Evolutionary conservation across 2,113 vertebrate genomes (phyloP).

Genomic region (Dicerorhinus sumatrensis): DNA sequence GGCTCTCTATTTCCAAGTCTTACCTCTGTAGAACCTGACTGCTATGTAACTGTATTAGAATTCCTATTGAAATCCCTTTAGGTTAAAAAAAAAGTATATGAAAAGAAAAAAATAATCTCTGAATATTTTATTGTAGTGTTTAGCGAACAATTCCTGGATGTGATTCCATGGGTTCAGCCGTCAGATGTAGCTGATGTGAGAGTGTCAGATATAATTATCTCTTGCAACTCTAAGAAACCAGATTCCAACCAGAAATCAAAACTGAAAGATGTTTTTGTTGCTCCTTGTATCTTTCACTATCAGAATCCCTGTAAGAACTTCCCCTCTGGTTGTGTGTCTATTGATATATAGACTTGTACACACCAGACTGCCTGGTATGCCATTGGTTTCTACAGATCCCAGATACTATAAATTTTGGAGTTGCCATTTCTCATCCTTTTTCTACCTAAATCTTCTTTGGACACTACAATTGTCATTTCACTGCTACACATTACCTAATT

Average conservation of each 20-base stretch:
- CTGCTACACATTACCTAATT: neutral
- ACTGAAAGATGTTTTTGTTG: neutral
- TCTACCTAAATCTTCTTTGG: neutral
- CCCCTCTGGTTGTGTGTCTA: neutral
- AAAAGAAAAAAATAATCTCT: neutral
- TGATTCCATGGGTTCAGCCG: neutral
- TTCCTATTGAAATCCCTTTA: neutral
- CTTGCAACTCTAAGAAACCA: neutral
- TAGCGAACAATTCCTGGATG: neutral
- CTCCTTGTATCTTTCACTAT: neutral
- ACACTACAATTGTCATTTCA: neutral
- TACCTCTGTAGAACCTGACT: neutral
- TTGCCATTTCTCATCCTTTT: neutral
- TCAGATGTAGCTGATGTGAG: neutral
- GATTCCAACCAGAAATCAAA: neutral
- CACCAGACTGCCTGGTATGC: neutral
- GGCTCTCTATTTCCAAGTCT: neutral
- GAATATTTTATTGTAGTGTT: neutral
- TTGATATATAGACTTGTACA: no score
- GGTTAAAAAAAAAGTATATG: neutral
- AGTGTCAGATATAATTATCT: neutral
- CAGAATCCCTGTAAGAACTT: neutral
- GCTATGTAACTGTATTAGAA: neutral
- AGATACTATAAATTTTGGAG: neutral
- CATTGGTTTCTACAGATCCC: neutral